Evolutionary conservation across 1,140 invertebrate genomes (phyloP).

Genomic region (Trichonephila clavipes): DNA sequence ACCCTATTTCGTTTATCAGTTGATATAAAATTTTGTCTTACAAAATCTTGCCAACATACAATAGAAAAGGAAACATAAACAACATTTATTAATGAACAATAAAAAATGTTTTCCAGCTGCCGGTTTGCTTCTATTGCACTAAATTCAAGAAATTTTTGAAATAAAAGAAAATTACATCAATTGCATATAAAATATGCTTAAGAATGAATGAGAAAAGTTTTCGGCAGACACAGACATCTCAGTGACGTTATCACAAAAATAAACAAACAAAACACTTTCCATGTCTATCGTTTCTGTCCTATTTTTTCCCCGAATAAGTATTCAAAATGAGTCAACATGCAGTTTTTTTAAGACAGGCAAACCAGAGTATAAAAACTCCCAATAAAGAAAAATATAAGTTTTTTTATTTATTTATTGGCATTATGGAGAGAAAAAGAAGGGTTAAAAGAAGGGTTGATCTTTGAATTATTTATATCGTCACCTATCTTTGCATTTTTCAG

Average conservation of each 20-base stretch:
- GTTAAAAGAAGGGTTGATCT: not conserved
- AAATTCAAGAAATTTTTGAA: too few species aligned
- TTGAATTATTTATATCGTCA: conserved; percentile 57
- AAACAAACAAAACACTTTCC: not conserved
- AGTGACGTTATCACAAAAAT: not conserved
- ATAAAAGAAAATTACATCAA: too few species aligned
- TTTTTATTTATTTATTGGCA: not conserved
- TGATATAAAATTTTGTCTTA: too few species aligned
- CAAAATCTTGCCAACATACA: too few species aligned
- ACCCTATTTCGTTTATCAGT: too few species aligned
- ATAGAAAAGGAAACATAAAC: too few species aligned
- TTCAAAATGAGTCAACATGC: conserved; percentile 37
- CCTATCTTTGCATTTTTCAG: conserved; percentile 35
- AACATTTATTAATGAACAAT: too few species aligned
- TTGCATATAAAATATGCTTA: not conserved
- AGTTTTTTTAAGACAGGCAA: not conserved
- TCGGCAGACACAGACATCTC: not conserved
- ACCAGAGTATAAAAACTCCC: not conserved
- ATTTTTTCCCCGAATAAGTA: not conserved
- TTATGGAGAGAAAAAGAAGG: not conserved
- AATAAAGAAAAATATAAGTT: not conserved
- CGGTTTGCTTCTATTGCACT: too few species aligned
- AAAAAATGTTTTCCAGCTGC: too few species aligned
- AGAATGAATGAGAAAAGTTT: not conserved
- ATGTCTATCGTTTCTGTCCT: not conserved